Evolutionary conservation across 2,113 vertebrate genomes (phyloP), one percentile per base, ranked within the genome.

Genomic region (Sigmodon hispidus): DNA sequence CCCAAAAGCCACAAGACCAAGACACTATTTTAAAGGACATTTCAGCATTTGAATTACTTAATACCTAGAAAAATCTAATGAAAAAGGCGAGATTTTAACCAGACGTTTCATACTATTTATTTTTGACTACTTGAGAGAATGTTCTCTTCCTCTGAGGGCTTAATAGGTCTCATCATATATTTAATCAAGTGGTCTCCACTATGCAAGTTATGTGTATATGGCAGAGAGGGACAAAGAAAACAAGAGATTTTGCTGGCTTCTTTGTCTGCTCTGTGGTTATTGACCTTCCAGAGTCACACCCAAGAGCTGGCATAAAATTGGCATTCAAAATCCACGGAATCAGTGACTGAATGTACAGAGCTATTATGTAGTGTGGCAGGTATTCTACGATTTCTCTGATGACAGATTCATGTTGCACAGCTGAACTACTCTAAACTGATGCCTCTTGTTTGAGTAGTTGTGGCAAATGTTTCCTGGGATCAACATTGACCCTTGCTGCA

Each of bases 171-270:
- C 40, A 83, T 88, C 48, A 67, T 72, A 50, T 45, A 45, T 45
- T 94, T 94, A 84, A 87, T 96, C 70, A 72, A 79, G 81, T 88
- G 70, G 65, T 77, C 90, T 93, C 21, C 94, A 93, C 7, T 75
- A 90, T 45, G 34, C 7, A 73, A 95, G 76, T 13, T 65, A 94
- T 63, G 29, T 5, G 52, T 21, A 61, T 50, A 87, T 48, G 81
- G 87, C 63, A 73, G 69, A 95, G 80, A 87, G n/a, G 6, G 29
- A 85, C 76, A 86, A 90, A 93, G 50, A 79, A 83, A 83, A 73
- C 40, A 91, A 89, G 31, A 59, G 9, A 31, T 75, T 87, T 83
- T 12, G 73, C 48, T 80, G 73, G 6, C 12, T 81, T 63, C 69
- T 87, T 50, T 85, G 61, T 84, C 55, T 88, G 59, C 94, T 22